Percentiles rank a stretch among this genome's conserved stretches.
These are phyloP conservation scores for Apus apus DNA, from an alignment of 2,113 vertebrate species.

Conservation along the genomic window DNA sequence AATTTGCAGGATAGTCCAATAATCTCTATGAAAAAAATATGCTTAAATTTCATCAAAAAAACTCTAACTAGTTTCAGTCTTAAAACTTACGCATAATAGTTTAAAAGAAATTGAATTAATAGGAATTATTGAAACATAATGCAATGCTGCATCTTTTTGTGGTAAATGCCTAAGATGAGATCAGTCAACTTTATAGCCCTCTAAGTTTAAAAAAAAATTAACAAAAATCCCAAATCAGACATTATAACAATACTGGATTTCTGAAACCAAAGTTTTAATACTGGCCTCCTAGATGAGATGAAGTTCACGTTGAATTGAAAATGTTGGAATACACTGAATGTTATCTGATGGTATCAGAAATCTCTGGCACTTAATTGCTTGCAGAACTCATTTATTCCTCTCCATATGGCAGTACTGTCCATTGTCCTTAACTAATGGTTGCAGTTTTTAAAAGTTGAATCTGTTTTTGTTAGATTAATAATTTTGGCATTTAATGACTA, in stretches of 20 bases:
- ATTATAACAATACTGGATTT: neutral
- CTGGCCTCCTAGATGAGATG: neutral
- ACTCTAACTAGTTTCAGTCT: neutral
- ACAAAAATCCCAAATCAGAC: neutral
- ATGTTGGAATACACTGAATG: neutral
- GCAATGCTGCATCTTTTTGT: neutral
- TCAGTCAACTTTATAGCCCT: neutral
- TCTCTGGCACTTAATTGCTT: neutral
- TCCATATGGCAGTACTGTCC: neutral
- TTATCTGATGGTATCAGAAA: neutral
- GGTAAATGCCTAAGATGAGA: neutral
- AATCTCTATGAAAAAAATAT: neutral
- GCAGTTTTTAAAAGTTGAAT: constrained; percentile 36
- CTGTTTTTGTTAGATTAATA: constrained; percentile 56
- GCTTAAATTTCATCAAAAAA: neutral
- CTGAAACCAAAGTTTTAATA: neutral
- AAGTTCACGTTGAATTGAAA: neutral
- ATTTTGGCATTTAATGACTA: constrained; percentile 59
- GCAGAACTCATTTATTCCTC: neutral
- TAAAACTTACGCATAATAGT: neutral
- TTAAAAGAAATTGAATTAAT: neutral
- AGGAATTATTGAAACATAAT: neutral
- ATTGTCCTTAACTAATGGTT: constrained; percentile 45
- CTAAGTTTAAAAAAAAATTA: neutral
- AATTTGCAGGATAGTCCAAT: neutral